Percentiles rank a stretch among this genome's conserved stretches.
Conservation (phyloP, 2,113 vertebrate species). For the Caranx melampygus region DNA sequence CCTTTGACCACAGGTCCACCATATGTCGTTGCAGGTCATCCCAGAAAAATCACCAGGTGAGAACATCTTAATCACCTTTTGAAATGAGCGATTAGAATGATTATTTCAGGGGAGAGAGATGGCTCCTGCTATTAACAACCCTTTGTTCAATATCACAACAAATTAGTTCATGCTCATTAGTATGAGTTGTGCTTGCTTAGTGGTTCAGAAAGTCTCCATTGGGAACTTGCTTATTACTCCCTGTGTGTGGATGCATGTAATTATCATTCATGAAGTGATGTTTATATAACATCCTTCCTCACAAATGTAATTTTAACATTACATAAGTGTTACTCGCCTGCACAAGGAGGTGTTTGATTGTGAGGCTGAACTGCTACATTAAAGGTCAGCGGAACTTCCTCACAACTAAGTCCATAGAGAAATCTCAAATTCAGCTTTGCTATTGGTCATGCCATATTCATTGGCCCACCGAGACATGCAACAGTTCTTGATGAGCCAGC, state of each 20-base stretch:
- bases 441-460: neutral
- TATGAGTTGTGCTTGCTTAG: conserved; percentile 76
- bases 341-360: conserved; percentile 27
- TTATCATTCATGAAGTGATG: conserved; percentile 72
- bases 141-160: conserved; percentile 81
- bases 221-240: conserved; percentile 74
- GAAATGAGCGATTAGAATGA: conserved; percentile 82
- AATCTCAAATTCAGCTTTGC: neutral
- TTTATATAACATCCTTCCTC: conserved; percentile 58
- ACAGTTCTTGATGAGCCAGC: neutral
- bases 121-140: conserved; percentile 76
- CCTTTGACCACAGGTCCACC: conserved; percentile 63
- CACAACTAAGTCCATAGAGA: conserved; percentile 1
- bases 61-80: conserved; percentile 81
- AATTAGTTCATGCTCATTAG: conserved; percentile 80
- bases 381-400: conserved; percentile 44
- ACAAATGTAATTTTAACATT: conserved; percentile 65
- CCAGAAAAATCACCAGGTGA: conserved; percentile 67
- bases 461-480: neutral
- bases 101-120: conserved; percentile 80
- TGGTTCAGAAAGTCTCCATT: conserved; percentile 70
- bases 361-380: conserved; percentile 26
- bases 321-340: conserved; percentile 50
- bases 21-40: conserved; percentile 62
- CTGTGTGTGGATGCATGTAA: conserved; percentile 59